Evolutionary conservation across 92 coral and sea anemone genomes (phyloP), one percentile per base, ranked within the genome.

Genomic region (Galaxea fascicularis): DNA sequence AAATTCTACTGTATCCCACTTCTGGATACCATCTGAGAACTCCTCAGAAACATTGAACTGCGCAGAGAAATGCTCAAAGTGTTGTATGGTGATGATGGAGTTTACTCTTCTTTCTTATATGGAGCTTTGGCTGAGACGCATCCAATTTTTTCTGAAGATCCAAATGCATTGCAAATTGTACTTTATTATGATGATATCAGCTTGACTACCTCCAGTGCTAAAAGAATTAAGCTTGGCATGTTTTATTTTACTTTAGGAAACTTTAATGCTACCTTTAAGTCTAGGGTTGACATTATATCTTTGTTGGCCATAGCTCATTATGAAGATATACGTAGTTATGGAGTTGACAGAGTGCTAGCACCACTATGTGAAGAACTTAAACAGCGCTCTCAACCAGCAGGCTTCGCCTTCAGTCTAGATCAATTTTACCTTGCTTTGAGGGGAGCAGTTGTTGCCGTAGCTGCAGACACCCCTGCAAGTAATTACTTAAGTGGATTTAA

Each of bases 381-480:
- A 3, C 68, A 79, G 24, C 79, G 79, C 0, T 30, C 68, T 78
- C 74, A 78, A 64, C 73, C 72, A 45, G 77, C 22, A 26, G 89
- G 89, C 56, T 68, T 62, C 24, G 6, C 35, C 20, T 78, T 86
- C 73, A 64, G 30, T 53, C 25, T 78, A 63, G 85, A 68, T 57
- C 31, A 17, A 51, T 44, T 52, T 58, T 13, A 78, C 59, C 49
- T 77, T 54, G 65, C 73, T 8, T 27, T 86, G 44, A 54, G 73
- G 8, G 90, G 87, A 11, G 80, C 85, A 39, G 74, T 79, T 12
- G 26, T 84, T 22, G 78, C 82, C 9, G 75, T 70, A 17, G 70
- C 81, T 70, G 92, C 80, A 41, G 92, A 89, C 74, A 89, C 92
- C 64, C 84, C 80, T 25, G 92, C 78, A 66, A 64, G 76, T 21